These are phyloP conservation scores for Odobenus rosmarus DNA, from an alignment of 2,113 vertebrate species.

Conservation along the genomic window DNA sequence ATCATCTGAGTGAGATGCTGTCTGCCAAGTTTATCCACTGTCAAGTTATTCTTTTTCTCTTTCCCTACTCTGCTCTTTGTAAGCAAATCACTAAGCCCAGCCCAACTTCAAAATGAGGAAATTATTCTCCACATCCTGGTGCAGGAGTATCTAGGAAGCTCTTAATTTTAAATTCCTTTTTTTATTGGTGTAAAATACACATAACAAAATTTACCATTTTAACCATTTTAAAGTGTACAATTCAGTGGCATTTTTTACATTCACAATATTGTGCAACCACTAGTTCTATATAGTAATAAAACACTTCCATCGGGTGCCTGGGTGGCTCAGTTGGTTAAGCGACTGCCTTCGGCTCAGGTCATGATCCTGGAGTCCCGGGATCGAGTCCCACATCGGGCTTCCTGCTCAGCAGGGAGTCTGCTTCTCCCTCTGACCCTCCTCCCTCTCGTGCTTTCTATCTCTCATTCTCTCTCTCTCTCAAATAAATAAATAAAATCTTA, in stretches of 20 bases:
- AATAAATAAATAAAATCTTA: no score
- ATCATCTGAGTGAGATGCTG: background rate
- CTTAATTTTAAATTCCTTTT: conserved; percentile 1
- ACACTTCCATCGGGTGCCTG: background rate
- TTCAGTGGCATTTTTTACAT: background rate
- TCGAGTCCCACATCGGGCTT: no score
- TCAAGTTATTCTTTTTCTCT: background rate
- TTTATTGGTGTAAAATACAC: background rate
- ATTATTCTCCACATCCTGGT: background rate
- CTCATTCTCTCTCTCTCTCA: no score
- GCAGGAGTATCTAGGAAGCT: background rate
- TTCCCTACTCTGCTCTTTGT: background rate
- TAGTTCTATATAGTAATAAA: background rate
- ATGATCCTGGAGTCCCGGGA: no score
- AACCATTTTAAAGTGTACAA: background rate
- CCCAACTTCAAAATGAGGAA: background rate
- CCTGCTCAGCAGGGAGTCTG: no score
- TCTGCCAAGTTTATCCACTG: background rate
- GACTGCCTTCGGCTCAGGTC: no score
- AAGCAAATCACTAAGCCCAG: conserved; percentile 17
- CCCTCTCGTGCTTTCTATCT: no score
- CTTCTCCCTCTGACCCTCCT: no score
- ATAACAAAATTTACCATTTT: background rate
- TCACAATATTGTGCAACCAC: background rate
- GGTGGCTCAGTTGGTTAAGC: no score